Base-by-base conservation (phyloP, 2,888 invertebrate species). In the Dugesia japonica region DNA sequence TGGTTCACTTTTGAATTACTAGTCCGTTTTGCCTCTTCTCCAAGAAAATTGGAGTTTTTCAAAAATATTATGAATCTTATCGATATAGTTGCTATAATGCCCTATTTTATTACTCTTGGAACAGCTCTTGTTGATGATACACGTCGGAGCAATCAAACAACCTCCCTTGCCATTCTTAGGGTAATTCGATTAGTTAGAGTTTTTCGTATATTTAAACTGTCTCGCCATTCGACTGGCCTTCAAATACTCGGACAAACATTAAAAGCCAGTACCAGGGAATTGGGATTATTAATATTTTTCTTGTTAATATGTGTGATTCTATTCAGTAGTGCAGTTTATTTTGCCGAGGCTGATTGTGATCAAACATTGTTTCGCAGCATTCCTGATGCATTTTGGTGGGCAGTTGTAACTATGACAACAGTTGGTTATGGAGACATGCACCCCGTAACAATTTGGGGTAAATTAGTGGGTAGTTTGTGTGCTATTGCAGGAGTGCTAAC, bases 351-450 rank as follows among this genome's bases (percentile, higher is more conserved):
- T 85, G 92, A 92, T 85, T 89, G 89, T 84, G 89, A 89, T 85
- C 89, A 90, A 86, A 90, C 92, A 83, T 90, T 91, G 89, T 93
- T 93, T 89, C 91, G 91, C 87, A 92, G 92, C 85, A 93, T 94
- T 86, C 92, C 92, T 81, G 92, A 92, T 86, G 92, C 92, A 81
- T 93, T 92, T 88, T 92, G 92, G 92, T 92, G 92, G 92, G 85
- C 85, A 72, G 85, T 93, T 83, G 92, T 92, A 84, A 93, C 93
- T 84, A 92, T 92, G 92, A 92, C 92, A 84, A 97, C 95, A 88
- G 97, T 97, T 88, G 97, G 97, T 89, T 97, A 97, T 90, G 95
- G 95, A 89, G 95, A 97, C 89, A 97, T 97, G 95, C 80, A 94
- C 88, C 97, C 95, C 83, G 94, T 95, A 84, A 94, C 94, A 84